phyloP scores from a whole-genome alignment of 2,797 vertebrate species.

The Arnoldichthys spilopterus region DNA sequence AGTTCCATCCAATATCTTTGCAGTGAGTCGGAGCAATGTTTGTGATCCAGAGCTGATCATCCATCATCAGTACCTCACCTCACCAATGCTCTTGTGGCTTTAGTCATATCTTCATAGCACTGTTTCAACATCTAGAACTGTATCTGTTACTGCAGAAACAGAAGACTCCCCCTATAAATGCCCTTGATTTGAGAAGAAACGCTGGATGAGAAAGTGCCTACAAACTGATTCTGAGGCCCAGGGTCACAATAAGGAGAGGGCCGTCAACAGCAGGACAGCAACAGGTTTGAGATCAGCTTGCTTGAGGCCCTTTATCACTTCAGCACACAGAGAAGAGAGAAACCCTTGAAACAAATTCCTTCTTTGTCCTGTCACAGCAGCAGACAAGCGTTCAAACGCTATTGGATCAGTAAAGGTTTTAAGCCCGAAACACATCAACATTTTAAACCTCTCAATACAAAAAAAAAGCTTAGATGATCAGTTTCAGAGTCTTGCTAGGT shows the following conservation, averaged over 20 bases:
- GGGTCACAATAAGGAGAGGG: slow-evolving; percentile 18
- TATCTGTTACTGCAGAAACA: background rate
- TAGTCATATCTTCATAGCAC: background rate
- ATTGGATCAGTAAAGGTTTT: slow-evolving; percentile 28
- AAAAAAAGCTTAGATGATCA: slow-evolving; percentile 6
- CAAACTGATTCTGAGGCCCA: slow-evolving; percentile 1
- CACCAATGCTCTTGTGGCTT: background rate
- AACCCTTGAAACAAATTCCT: background rate
- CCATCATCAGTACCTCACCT: background rate
- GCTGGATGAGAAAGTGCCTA: too few species aligned
- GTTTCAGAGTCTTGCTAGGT: background rate
- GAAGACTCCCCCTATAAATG: too few species aligned
- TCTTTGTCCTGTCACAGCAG: slow-evolving; percentile 42
- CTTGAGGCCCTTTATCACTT: slow-evolving; percentile 23
- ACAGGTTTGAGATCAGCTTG: slow-evolving; percentile 2
- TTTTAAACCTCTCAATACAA: slow-evolving; percentile 35
- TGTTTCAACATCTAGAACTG: background rate
- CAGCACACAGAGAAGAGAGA: background rate
- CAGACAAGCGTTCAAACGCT: slow-evolving; percentile 46
- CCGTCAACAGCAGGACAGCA: slow-evolving; percentile 32
- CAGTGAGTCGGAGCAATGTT: too few species aligned
- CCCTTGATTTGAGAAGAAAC: too few species aligned
- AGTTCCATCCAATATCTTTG: too few species aligned
- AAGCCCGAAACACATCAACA: slow-evolving; percentile 47
- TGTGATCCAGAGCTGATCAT: too few species aligned